Conservation (phyloP, 2,888 invertebrate species). For the Drosophila pegasa region DNA sequence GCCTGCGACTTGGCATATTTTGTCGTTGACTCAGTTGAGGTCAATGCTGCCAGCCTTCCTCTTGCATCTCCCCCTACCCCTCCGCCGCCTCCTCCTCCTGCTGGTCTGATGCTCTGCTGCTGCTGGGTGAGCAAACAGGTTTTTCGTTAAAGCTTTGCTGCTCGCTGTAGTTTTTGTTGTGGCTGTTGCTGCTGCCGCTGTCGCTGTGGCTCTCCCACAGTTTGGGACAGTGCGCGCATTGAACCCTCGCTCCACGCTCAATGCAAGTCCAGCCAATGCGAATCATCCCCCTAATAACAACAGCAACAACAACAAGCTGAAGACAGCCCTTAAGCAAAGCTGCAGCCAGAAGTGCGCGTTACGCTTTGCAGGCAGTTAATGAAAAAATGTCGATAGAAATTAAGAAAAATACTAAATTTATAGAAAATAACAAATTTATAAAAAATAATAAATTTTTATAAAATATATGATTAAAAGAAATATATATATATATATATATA, state of each 20-base stretch:
- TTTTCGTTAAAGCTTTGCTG: constrained; percentile 56
- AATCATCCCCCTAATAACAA: constrained; percentile 44
- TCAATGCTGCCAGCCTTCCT: constrained; percentile 64
- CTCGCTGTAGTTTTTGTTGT: constrained; percentile 7
- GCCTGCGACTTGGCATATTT: constrained; percentile 69
- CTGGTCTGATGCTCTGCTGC: constrained; percentile 25
- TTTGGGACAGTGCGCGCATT: constrained; percentile 50
- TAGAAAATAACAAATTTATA: background rate
- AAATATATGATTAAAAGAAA: too few species aligned
- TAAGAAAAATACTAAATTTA: background rate
- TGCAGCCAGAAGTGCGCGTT: constrained; percentile 11
- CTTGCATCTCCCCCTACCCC: constrained; percentile 4
- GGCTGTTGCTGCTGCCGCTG: background rate
- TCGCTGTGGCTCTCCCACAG: constrained; percentile 41
- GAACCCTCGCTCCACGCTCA: constrained; percentile 44
- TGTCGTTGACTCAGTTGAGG: constrained; percentile 80
- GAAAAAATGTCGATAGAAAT: background rate
- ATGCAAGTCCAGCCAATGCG: constrained; percentile 13
- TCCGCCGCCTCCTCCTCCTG: background rate
- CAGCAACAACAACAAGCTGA: constrained; percentile 8
- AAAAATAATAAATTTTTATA: background rate
- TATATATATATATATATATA: too few species aligned
- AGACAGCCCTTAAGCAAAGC: constrained; percentile 47
- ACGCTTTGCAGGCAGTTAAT: background rate
- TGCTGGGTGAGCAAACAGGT: constrained; percentile 66